Percentiles rank a stretch among this genome's conserved stretches.
phyloP scores from a whole-genome alignment of 53 echinoderm and acorn worm genomes.

The Henricia sp. region DNA sequence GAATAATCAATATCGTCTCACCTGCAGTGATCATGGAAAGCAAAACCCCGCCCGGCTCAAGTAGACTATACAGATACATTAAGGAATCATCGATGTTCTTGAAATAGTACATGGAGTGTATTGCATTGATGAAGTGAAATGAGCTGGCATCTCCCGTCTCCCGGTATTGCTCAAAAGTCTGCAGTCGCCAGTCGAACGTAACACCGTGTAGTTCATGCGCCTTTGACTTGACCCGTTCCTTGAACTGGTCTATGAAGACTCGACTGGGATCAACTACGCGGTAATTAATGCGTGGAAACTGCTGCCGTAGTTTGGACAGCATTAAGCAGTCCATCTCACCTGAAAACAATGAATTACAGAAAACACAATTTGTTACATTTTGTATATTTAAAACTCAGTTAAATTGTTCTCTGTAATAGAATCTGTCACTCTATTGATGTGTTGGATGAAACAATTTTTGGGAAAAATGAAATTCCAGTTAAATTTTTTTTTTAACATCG shows the following conservation, averaged over 20 bases:
- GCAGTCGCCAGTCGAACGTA: slow-evolving; percentile 65
- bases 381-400: too few relatives aligned
- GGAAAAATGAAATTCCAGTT: too few relatives aligned
- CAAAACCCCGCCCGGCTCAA: slow-evolving; percentile 70
- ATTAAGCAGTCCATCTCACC: slow-evolving; percentile 70
- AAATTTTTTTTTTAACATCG: too few relatives aligned
- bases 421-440: too few relatives aligned
- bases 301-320: slow-evolving; percentile 47
- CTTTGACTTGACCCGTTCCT: slow-evolving; percentile 31
- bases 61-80: slow-evolving; percentile 44
- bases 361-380: too few relatives aligned
- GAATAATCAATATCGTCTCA: too few relatives aligned
- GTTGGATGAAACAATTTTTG: too few relatives aligned
- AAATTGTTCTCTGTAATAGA: too few relatives aligned
- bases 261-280: slow-evolving; percentile 73
- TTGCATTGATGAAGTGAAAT: slow-evolving; percentile 75
- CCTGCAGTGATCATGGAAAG: slow-evolving; percentile 60
- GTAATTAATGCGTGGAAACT: slow-evolving; percentile 58
- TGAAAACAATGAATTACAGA: neutral
- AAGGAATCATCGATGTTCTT: slow-evolving; percentile 61
- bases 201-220: slow-evolving; percentile 22
- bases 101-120: slow-evolving; percentile 79
- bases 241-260: slow-evolving; percentile 57
- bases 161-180: slow-evolving; percentile 59
- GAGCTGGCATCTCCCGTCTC: slow-evolving; percentile 28